Evolutionary conservation across 2,888 invertebrate species (phyloP).

Genomic region (Nomada flava): DNA sequence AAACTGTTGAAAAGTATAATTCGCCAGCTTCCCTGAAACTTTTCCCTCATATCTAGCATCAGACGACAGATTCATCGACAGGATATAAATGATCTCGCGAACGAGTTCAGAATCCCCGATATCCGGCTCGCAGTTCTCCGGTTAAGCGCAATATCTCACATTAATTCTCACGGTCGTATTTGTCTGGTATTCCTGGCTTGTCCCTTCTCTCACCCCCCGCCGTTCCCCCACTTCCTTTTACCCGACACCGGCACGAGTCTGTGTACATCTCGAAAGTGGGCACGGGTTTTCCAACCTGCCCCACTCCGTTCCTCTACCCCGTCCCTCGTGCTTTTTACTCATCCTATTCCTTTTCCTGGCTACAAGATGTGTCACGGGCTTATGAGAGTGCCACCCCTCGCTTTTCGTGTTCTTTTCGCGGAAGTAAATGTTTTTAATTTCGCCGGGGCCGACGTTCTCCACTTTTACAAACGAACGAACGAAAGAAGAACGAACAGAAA

Average conservation of each 20-base stretch:
- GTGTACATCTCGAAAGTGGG: slow-evolving; percentile 58
- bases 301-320: slow-evolving; percentile 10
- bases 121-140: slow-evolving; percentile 25
- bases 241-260: slow-evolving; percentile 51
- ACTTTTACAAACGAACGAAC: slow-evolving; percentile 34
- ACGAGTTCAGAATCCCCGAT: slow-evolving; percentile 20
- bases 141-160: slow-evolving; percentile 51
- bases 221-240: slow-evolving; percentile 23
- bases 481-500: slow-evolving; percentile 4
- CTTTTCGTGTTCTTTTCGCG: slow-evolving; percentile 65
- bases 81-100: slow-evolving; percentile 20
- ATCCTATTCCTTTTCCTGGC: slow-evolving; percentile 30
- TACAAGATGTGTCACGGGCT: slow-evolving; percentile 74
- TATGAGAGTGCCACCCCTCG: slow-evolving; percentile 71
- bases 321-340: slow-evolving; percentile 62
- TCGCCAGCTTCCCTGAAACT: not conserved
- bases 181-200: slow-evolving; percentile 44
- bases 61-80: not conserved
- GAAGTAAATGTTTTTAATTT: slow-evolving; percentile 78
- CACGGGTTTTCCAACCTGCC: slow-evolving; percentile 42
- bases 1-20: not conserved
- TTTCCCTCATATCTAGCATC: not conserved
- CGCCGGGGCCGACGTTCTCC: slow-evolving; percentile 54
- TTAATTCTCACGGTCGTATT: slow-evolving; percentile 57
- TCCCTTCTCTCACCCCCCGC: slow-evolving; percentile 41